Conservation (phyloP, 2,888 invertebrate genomes). For the Harmothoe impar region DNA sequence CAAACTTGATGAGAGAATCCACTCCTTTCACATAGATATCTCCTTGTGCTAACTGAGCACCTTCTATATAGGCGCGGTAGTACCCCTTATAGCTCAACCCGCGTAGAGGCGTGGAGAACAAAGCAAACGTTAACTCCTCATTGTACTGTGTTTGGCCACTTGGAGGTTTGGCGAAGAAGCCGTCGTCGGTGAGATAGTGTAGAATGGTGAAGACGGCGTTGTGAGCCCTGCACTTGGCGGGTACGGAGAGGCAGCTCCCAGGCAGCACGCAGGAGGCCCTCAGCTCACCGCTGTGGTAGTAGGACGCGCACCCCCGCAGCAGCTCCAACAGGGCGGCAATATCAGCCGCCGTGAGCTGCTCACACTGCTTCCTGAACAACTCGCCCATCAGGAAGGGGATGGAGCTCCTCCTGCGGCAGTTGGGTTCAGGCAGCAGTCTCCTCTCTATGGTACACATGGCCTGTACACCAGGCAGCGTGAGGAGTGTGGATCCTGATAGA, state of each 20-base stretch:
- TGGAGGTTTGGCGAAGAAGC: neutral
- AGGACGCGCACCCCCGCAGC: neutral
- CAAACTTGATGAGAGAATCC: conserved; percentile 45
- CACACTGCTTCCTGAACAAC: neutral
- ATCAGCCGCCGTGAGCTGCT: neutral
- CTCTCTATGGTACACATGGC: conserved; percentile 48
- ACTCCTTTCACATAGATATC: conserved; percentile 45
- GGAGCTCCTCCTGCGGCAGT: neutral
- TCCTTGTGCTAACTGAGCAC: neutral
- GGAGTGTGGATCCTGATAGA: neutral
- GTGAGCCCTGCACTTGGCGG: neutral
- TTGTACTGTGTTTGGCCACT: neutral
- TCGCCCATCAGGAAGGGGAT: neutral
- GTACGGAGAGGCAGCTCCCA: neutral
- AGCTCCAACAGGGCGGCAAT: neutral
- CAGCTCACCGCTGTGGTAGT: neutral
- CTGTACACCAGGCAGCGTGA: neutral
- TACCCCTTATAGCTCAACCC: neutral
- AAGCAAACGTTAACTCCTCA: neutral
- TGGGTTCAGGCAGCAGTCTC: neutral
- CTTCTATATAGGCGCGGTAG: neutral
- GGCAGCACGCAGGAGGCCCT: neutral
- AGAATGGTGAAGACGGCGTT: conserved; percentile 25
- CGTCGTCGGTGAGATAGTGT: conserved; percentile 1
- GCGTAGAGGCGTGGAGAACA: neutral